Evolutionary conservation across 2,113 vertebrate species (phyloP), one percentile per base, ranked within the genome.

Genomic region (Lampris megalopsis): DNA sequence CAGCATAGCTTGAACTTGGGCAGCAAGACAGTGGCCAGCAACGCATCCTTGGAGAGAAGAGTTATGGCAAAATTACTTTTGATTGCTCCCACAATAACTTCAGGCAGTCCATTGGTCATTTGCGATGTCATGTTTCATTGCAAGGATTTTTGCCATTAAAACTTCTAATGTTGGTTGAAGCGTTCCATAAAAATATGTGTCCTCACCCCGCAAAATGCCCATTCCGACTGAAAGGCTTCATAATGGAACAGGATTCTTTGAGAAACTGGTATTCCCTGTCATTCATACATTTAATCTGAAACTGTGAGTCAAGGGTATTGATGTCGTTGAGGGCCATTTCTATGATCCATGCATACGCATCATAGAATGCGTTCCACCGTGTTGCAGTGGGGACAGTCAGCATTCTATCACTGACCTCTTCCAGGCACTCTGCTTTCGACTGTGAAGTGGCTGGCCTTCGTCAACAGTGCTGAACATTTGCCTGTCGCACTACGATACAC

Each of bases 401-500:
- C 40, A 73, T 79, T 41, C 38, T 65, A 41, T 37, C 43, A 63
- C 73, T 60, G 9, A 67, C 54, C 63, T 75, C 54, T 60, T 77
- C 75, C 10, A 72, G 6, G 24, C 45, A 58, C 37, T 78, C 68
- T 41, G 61, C 65, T 54, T 24, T 38, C 60, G 7, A 66, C 60
- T 24, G 60, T 74, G 24, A 52, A 75, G 36, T 41, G 70, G 67
- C 78, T 81, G 24, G 65, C 37, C 60, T 81, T 75, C 10, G 79
- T 71, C 79, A 66, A 81, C 11, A 81, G 67, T 4, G 79, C 43
- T 40, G 61, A 67, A 53, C 79, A 81, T 43, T 81, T 81, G 47
- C 5, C 79, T 62, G 67, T 82, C 24, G 57, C 57, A 76, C 79
- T 82, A 9, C 36, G n/a, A 42, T 73, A 80, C 35, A 73, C 70